These are phyloP conservation scores for Centrocercus urophasianus DNA, from an alignment of 2,113 vertebrate species.

Conservation along the genomic window DNA sequence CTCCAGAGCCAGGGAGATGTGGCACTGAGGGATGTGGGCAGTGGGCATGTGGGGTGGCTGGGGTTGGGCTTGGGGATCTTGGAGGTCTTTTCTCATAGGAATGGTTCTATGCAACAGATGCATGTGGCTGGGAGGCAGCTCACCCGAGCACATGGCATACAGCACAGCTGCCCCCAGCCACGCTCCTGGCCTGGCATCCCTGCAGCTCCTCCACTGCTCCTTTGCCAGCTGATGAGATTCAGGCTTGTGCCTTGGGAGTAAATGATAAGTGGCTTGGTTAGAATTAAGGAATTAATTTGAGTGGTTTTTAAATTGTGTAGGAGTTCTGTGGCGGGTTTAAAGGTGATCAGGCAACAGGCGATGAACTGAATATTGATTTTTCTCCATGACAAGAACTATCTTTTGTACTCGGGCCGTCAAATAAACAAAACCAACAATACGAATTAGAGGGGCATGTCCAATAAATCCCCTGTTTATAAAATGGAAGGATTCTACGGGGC, in stretches of 20 bases:
- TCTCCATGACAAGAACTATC: accelerated
- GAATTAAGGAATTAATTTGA: not conserved
- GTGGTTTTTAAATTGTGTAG: accelerated
- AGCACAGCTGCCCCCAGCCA: accelerated
- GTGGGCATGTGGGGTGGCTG: not conserved
- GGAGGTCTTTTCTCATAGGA: not conserved
- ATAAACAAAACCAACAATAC: not conserved
- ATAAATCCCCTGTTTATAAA: not conserved
- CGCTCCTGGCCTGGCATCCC: accelerated
- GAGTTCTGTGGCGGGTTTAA: accelerated
- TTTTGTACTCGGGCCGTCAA: not conserved
- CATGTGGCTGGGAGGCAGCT: not conserved
- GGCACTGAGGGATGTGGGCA: not conserved
- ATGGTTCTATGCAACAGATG: accelerated
- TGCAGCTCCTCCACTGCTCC: accelerated
- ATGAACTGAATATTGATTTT: not conserved
- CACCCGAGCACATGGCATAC: accelerated
- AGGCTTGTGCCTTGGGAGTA: accelerated
- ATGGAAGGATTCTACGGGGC: not conserved
- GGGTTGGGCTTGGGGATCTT: not conserved
- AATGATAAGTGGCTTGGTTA: accelerated
- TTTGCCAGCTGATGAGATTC: not conserved
- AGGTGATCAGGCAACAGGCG: not conserved
- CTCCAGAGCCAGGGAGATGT: not conserved
- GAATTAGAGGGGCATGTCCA: not conserved